Conservation (phyloP, 2,888 invertebrate species). For the Cheilosia urbana region DNA sequence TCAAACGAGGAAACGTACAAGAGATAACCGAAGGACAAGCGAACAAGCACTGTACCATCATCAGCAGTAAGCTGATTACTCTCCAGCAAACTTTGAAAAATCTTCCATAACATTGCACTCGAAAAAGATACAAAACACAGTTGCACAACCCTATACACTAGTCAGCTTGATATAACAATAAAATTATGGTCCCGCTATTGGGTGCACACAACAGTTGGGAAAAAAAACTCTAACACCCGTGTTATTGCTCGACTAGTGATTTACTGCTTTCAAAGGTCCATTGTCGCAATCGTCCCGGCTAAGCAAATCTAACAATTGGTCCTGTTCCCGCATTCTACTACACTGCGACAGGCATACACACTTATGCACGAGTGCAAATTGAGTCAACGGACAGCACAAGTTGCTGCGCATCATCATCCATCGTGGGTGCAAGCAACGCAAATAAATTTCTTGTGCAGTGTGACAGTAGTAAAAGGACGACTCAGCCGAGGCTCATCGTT, state of each 20-base stretch:
- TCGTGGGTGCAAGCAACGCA: constrained; percentile 40
- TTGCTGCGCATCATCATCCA: constrained; percentile 23
- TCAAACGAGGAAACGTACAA: too few species aligned
- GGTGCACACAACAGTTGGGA: background rate
- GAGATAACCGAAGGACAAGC: too few species aligned
- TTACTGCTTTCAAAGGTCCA: constrained; percentile 47
- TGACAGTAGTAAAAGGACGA: constrained; percentile 19
- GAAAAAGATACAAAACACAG: too few species aligned
- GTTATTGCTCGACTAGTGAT: constrained; percentile 42
- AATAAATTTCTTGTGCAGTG: constrained; percentile 51
- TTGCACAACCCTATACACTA: too few species aligned
- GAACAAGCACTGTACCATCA: too few species aligned
- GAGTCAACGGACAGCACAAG: constrained; percentile 27
- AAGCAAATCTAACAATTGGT: constrained; percentile 66
- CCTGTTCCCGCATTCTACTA: constrained; percentile 34
- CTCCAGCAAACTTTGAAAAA: too few species aligned
- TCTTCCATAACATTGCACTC: too few species aligned
- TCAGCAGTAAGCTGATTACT: too few species aligned
- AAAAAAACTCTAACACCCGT: constrained; percentile 3
- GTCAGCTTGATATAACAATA: too few species aligned
- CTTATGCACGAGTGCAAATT: constrained; percentile 22
- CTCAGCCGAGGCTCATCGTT: constrained; percentile 21
- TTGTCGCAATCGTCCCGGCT: constrained; percentile 40
- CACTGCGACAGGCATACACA: background rate
- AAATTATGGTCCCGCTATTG: too few species aligned